These are phyloP conservation scores for Neolamprologus variostigma DNA, from an alignment of 2,113 vertebrate species.

Conservation along the genomic window DNA sequence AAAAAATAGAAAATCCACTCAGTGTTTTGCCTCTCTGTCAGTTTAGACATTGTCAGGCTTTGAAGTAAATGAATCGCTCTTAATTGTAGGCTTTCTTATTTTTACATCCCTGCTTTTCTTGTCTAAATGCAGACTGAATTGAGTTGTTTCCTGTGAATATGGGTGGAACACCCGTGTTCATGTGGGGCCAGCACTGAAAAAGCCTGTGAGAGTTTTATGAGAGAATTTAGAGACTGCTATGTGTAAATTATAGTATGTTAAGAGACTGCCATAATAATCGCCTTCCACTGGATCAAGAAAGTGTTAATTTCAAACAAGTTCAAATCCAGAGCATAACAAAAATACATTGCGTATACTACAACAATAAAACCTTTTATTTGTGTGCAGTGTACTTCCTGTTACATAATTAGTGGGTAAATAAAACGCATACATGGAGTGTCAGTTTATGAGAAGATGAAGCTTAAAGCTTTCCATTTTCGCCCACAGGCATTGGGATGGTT, in stretches of 20 bases:
- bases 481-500: not conserved
- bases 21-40: not conserved
- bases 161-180: slow-evolving; percentile 6
- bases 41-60: not conserved
- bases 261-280: not conserved
- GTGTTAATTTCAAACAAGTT: not conserved
- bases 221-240: not conserved
- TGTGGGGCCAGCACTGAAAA: not conserved
- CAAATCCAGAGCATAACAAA: not conserved
- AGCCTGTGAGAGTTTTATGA: not conserved
- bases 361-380: not conserved
- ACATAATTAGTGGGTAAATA: not conserved
- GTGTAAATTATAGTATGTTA: not conserved
- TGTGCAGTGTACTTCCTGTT: not conserved
- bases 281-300: not conserved
- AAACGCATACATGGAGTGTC: not conserved
- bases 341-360: not conserved
- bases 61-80: not conserved
- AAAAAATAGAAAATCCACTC: not conserved
- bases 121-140: slow-evolving; percentile 8
- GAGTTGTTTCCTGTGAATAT: slow-evolving; percentile 19
- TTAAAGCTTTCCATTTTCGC: slow-evolving; percentile 1
- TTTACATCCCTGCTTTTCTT: not conserved
- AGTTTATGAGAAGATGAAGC: slow-evolving; percentile 18
- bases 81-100: slow-evolving; percentile 14